These are phyloP conservation scores for Phyllostomus hastatus DNA, from an alignment of 2,113 vertebrate genomes.

Conservation along the genomic window DNA sequence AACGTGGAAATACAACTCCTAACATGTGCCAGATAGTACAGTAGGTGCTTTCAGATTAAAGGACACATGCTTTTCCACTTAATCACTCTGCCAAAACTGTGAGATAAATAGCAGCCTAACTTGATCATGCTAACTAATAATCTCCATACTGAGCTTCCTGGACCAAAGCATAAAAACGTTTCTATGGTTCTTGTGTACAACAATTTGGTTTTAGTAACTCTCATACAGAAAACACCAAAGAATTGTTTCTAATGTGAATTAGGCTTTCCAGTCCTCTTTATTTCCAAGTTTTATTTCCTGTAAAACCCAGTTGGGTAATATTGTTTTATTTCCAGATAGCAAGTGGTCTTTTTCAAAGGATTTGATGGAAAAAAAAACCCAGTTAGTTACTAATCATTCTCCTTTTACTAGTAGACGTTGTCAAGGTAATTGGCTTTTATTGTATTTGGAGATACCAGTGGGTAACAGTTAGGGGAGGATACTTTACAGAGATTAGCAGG, in stretches of 20 bases:
- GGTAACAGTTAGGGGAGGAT: not conserved
- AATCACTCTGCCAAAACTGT: not conserved
- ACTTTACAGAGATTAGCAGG: slow-evolving; percentile 50
- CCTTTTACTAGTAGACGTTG: slow-evolving; percentile 47
- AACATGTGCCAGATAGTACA: not conserved
- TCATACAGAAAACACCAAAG: not conserved
- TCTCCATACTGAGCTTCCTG: not conserved
- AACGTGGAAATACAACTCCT: not conserved
- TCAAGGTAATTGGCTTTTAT: slow-evolving; percentile 64
- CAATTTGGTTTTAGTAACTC: not conserved
- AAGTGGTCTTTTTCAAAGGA: not conserved
- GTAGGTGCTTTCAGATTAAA: not conserved
- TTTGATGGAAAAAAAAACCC: slow-evolving; percentile 14
- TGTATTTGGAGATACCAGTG: not conserved
- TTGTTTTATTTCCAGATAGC: not conserved
- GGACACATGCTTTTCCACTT: not conserved
- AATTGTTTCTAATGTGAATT: not conserved
- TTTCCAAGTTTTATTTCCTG: not conserved
- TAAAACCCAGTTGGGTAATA: not conserved
- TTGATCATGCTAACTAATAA: not conserved
- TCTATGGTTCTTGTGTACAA: not conserved
- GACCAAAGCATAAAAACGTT: not conserved
- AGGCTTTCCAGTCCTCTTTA: not conserved
- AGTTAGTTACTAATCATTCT: slow-evolving; percentile 50
- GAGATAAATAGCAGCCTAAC: not conserved